Percentiles rank a stretch among this genome's conserved stretches.
Conservation (phyloP, 2,797 vertebrate genomes). For the Enoplosus armatus region DNA sequence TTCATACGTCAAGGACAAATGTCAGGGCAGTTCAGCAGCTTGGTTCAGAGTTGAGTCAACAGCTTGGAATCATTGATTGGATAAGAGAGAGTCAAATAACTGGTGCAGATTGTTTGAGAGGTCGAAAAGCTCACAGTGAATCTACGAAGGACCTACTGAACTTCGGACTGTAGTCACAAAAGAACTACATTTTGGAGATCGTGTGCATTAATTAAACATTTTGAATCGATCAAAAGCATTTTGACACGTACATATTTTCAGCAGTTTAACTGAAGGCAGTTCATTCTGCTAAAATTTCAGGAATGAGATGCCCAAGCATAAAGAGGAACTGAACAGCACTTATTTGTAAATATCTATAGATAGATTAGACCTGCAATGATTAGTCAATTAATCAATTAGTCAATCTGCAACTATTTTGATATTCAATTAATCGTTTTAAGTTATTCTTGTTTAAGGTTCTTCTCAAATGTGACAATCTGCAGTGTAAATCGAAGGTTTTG, state of each 20-base stretch:
- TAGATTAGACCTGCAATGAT: background rate
- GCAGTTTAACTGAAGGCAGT: no score
- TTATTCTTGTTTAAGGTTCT: background rate
- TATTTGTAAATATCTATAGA: background rate
- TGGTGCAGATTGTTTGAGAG: background rate
- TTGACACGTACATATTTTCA: background rate
- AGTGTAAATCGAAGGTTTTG: background rate
- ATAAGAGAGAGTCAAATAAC: constrained; percentile 44
- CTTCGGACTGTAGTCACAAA: background rate
- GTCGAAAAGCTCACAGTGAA: background rate
- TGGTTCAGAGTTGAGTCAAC: constrained; percentile 38
- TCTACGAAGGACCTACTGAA: background rate
- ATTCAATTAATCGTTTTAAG: no score
- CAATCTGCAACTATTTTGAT: no score
- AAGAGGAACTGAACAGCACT: background rate
- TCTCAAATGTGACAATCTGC: background rate
- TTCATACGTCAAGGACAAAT: constrained; percentile 67
- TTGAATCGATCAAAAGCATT: background rate
- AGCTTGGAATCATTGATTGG: constrained; percentile 47
- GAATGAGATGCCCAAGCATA: background rate
- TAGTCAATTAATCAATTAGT: background rate
- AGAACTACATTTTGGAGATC: background rate
- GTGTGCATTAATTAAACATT: background rate
- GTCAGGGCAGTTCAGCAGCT: constrained; percentile 34
- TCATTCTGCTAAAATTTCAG: background rate